Conservation (phyloP, 2,797 vertebrate species). For the Botia kubotai region DNA sequence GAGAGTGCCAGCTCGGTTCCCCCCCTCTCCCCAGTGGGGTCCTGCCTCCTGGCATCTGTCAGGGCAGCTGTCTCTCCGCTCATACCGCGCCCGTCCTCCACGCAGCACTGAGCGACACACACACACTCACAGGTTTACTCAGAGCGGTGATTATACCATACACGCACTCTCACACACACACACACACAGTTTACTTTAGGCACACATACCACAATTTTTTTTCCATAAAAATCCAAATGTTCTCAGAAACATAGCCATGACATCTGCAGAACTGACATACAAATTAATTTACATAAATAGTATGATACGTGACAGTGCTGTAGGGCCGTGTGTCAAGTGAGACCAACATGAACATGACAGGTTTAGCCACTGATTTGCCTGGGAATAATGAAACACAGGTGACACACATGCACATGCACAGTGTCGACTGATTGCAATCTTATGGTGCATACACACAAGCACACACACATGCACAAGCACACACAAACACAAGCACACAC, state of each 20-base stretch:
- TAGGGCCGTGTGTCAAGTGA: conserved; percentile 35
- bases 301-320: conserved; percentile 39
- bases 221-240: background rate
- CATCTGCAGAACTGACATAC: conserved; percentile 42
- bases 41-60: conserved; percentile 87
- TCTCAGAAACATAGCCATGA: background rate
- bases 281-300: conserved; percentile 45
- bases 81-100: conserved; percentile 78
- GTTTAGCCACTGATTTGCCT: conserved; percentile 43
- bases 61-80: conserved; percentile 82
- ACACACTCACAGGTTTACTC: conserved; percentile 33
- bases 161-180: background rate
- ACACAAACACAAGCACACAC: background rate
- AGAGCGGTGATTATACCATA: conserved; percentile 13
- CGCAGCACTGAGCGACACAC: conserved; percentile 67
- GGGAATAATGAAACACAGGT: conserved; percentile 42
- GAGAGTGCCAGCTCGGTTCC: conserved; percentile 82
- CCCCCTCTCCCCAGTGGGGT: conserved; percentile 85
- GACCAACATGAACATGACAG: conserved; percentile 18
- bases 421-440: conserved; percentile 41
- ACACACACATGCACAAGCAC: conserved; percentile 2
- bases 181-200: conserved; percentile 35
- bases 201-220: conserved; percentile 33
- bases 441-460: conserved; percentile 21
- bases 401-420: conserved; percentile 22